A percentile compares a stretch with the other conserved stretches of the same genome.
phyloP scores from a whole-genome alignment of 2,888 invertebrate genomes.

The Hymenopus coronatus region DNA sequence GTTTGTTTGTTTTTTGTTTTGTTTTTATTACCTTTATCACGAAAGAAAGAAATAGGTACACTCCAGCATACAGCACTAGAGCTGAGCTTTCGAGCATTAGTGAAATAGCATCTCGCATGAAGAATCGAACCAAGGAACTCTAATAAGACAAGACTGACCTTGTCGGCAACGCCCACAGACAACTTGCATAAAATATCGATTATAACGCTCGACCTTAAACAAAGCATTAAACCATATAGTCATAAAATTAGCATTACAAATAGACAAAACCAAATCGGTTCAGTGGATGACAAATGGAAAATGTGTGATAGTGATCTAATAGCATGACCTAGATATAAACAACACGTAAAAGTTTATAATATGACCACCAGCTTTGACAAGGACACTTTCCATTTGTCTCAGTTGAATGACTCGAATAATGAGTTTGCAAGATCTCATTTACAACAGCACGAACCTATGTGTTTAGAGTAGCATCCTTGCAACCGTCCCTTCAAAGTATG shows the following conservation, averaged over 20 bases:
- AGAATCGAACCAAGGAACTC: too few species aligned
- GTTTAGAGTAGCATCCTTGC: too few species aligned
- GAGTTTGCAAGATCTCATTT: not conserved
- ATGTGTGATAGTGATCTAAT: not conserved
- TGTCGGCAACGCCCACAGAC: not conserved
- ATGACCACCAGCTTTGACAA: not conserved
- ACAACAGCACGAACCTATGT: too few species aligned
- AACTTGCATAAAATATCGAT: not conserved
- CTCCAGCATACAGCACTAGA: too few species aligned
- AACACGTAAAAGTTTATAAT: not conserved
- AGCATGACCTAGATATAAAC: not conserved
- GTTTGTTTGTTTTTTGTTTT: too few species aligned
- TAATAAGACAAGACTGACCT: not conserved
- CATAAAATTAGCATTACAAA: not conserved
- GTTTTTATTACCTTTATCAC: too few species aligned
- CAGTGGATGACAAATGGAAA: not conserved
- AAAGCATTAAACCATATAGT: not conserved
- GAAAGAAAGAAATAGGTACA: too few species aligned
- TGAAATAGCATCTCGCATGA: too few species aligned
- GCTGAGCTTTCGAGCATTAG: too few species aligned
- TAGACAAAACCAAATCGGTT: not conserved
- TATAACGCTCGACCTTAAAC: not conserved
- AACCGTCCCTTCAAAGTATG: too few species aligned
- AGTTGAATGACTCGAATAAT: not conserved
- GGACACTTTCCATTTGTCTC: not conserved